Percentiles rank a stretch among this genome's conserved stretches.
Conservation (phyloP, 2,888 invertebrate species). For the Arge pagana region DNA sequence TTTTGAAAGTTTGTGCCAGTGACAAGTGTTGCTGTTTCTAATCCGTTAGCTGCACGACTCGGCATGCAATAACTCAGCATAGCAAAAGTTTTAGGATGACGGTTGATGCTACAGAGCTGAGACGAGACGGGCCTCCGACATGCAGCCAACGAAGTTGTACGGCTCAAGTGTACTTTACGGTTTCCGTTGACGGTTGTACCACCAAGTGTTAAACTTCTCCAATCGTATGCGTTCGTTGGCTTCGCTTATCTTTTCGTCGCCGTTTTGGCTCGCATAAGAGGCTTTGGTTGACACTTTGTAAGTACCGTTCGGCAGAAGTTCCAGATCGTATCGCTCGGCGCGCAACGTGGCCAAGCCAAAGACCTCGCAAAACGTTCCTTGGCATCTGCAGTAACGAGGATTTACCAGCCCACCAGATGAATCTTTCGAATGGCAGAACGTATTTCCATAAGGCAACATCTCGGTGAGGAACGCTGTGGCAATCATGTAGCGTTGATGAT, state of each 20-base stretch:
- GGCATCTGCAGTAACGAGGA: conserved; percentile 13
- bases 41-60: no score
- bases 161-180: no score
- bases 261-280: background rate
- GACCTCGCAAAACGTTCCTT: conserved; percentile 15
- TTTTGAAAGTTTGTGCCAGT: no score
- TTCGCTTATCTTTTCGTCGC: background rate
- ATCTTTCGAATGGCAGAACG: conserved; percentile 8
- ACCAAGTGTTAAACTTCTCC: conserved; percentile 15
- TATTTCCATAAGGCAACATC: background rate
- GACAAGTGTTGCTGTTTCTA: no score
- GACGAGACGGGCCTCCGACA: no score
- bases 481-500: conserved; percentile 10
- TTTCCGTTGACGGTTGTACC: conserved; percentile 12
- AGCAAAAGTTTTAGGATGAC: no score
- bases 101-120: no score
- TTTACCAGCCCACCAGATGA: conserved; percentile 1
- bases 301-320: background rate
- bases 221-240: conserved; percentile 7
- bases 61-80: no score
- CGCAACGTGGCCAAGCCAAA: conserved; percentile 9
- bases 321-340: conserved; percentile 6
- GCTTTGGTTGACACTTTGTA: background rate
- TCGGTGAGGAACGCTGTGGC: background rate
- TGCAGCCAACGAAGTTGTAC: no score